Evolutionary conservation across 2,888 invertebrate species (phyloP).

Genomic region (Dolomedes plantarius): DNA sequence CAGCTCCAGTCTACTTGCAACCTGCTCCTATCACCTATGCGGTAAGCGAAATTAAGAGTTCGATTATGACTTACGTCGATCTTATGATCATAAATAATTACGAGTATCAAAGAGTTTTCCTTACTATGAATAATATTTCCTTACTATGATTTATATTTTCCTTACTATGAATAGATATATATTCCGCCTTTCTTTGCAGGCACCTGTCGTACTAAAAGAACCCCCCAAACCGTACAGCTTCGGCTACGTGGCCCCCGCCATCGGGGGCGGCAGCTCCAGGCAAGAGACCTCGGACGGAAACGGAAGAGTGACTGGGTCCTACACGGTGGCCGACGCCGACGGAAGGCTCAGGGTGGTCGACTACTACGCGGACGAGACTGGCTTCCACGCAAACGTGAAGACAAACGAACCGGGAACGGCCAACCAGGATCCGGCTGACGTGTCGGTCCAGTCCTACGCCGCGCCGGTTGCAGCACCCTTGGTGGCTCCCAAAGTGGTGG

Average conservation of each 20-base stretch:
- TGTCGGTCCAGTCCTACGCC: constrained; percentile 44
- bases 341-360: constrained; percentile 53
- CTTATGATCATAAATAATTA: background rate
- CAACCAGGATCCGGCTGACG: constrained; percentile 58
- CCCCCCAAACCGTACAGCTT: constrained; percentile 57
- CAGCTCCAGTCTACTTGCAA: constrained; percentile 19
- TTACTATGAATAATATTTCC: no score
- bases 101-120: no score
- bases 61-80: background rate
- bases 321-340: constrained; percentile 61
- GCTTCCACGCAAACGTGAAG: constrained; percentile 69
- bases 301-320: constrained; percentile 58
- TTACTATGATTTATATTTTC: no score
- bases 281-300: constrained; percentile 57
- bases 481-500: constrained; percentile 21
- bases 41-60: no score
- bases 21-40: constrained; percentile 30
- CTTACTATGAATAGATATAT: no score
- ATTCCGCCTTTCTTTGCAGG: no score
- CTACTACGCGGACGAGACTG: constrained; percentile 68
- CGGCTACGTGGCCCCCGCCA: constrained; percentile 48
- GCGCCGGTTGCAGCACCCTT: constrained; percentile 25
- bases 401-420: constrained; percentile 68
- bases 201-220: constrained; percentile 22
- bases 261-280: constrained; percentile 43